Conservation (phyloP, 2,888 invertebrate genomes). For the Drepanosiphum platanoidis region DNA sequence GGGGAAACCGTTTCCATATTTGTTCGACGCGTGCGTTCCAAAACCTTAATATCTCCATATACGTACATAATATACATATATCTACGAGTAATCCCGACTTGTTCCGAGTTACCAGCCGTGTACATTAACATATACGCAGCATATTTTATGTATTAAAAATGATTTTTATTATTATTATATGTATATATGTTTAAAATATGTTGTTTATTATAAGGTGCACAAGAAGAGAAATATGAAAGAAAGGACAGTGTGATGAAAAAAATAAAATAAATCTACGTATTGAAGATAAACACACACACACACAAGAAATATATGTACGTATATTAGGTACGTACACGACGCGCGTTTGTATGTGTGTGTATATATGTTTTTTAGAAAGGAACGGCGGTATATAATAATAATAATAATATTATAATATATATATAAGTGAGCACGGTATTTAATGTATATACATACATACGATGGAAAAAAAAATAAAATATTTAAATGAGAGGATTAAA, state of each 20-base stretch:
- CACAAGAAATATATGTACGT: constrained; percentile 3
- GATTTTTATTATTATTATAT: constrained; percentile 35
- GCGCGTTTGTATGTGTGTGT: neutral
- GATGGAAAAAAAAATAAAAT: constrained; percentile 32
- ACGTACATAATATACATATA: too few relatives aligned
- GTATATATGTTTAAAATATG: constrained; percentile 44
- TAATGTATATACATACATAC: constrained; percentile 12
- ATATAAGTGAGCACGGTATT: constrained; percentile 23
- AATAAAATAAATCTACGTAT: constrained; percentile 43
- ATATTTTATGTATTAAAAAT: constrained; percentile 41
- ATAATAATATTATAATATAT: constrained; percentile 40
- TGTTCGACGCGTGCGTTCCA: neutral
- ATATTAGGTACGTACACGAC: neutral
- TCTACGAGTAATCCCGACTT: neutral
- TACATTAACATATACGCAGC: constrained; percentile 1
- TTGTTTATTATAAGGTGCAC: neutral
- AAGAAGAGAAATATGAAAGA: constrained; percentile 35
- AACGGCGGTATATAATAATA: neutral
- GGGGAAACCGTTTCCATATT: neutral
- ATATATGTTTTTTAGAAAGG: constrained; percentile 15
- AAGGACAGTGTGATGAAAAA: constrained; percentile 29
- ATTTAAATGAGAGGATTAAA: constrained; percentile 59
- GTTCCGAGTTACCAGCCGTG: neutral
- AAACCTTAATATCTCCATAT: too few relatives aligned
- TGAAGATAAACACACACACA: constrained; percentile 6